A percentile compares a stretch with the other conserved stretches of the same genome.
Evolutionary conservation across 2,113 vertebrate genomes (phyloP).

Genomic region (Bubo scandiacus): DNA sequence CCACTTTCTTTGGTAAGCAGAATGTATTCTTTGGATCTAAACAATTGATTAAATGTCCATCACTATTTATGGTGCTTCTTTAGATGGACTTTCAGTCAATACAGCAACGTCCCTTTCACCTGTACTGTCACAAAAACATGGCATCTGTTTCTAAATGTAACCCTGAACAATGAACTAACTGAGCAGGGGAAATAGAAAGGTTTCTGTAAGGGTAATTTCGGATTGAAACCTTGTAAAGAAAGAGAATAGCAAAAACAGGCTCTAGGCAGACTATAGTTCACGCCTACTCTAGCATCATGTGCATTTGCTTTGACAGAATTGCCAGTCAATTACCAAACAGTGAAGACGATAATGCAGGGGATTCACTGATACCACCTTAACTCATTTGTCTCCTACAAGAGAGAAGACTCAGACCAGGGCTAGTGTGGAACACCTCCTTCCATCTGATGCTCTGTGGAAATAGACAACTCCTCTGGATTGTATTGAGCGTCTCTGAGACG

Average conservation of each 20-base stretch:
- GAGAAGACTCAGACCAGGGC: neutral
- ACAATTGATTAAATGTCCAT: neutral
- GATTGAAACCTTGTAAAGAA: neutral
- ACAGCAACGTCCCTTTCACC: neutral
- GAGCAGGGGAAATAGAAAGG: neutral
- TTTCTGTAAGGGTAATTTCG: neutral
- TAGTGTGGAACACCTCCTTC: neutral
- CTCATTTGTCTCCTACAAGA: neutral
- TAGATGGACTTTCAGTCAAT: constrained; percentile 36
- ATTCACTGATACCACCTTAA: neutral
- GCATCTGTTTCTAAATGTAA: constrained; percentile 35
- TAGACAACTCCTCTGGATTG: neutral
- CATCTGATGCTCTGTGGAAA: neutral
- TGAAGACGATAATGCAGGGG: neutral
- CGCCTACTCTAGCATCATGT: neutral
- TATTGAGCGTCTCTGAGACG: neutral
- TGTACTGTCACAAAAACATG: neutral
- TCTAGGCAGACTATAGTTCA: neutral
- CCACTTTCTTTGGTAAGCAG: neutral
- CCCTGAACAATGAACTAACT: neutral
- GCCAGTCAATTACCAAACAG: neutral
- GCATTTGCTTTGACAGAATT: neutral
- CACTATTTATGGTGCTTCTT: neutral
- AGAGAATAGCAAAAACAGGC: neutral
- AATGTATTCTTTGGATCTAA: neutral